These are phyloP conservation scores for Antitype chi DNA, from an alignment of 2,888 invertebrate genomes.

Conservation along the genomic window DNA sequence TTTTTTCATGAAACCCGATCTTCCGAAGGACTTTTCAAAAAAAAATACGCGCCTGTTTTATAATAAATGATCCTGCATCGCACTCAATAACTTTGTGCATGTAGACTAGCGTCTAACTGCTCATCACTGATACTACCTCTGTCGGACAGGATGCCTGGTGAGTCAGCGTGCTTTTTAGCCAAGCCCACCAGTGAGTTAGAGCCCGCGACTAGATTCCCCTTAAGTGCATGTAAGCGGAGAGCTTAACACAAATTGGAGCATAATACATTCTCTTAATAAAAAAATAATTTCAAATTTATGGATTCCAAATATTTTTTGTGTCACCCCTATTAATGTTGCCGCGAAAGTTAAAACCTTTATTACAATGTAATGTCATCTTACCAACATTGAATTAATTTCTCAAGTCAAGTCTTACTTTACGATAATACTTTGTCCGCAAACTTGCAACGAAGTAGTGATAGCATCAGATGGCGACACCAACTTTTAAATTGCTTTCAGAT, in stretches of 20 bases:
- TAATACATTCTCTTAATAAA: not conserved
- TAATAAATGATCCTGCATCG: too few species aligned
- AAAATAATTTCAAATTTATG: not conserved
- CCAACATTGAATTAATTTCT: conserved; percentile 32
- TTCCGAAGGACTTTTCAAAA: too few species aligned
- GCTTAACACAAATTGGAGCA: not conserved
- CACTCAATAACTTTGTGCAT: too few species aligned
- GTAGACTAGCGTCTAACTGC: too few species aligned
- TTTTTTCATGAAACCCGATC: too few species aligned
- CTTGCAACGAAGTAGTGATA: conserved; percentile 7
- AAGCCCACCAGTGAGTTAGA: too few species aligned
- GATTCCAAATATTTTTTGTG: not conserved
- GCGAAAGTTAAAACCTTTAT: conserved; percentile 28
- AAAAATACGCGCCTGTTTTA: too few species aligned
- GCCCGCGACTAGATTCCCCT: too few species aligned
- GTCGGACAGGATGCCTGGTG: too few species aligned
- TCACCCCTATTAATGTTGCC: conserved; percentile 16
- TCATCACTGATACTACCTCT: too few species aligned
- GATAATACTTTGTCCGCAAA: conserved; percentile 21
- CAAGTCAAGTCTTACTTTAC: conserved; percentile 19
- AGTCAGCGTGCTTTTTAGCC: too few species aligned
- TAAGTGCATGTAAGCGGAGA: not conserved
- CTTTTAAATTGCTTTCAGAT: conserved; percentile 39
- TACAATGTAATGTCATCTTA: conserved; percentile 8
- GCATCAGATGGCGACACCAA: conserved; percentile 35